These are phyloP conservation scores for Meloidogyne hapla DNA, from an alignment of 1,140 invertebrate species.

Conservation along the genomic window DNA sequence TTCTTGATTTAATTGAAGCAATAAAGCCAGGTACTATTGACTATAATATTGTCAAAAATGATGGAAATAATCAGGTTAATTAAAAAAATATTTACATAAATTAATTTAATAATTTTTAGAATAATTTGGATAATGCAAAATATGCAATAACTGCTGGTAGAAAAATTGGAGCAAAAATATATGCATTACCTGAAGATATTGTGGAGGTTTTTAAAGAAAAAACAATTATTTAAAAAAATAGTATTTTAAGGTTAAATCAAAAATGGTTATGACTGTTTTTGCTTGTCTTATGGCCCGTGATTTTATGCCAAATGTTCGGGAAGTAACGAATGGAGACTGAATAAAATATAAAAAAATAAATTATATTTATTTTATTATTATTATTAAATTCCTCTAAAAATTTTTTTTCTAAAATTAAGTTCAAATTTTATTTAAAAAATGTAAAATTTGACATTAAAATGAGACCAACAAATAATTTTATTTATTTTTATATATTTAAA, in stretches of 20 bases:
- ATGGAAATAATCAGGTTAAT: slow-evolving; percentile 78
- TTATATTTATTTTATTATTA: slow-evolving; percentile 10
- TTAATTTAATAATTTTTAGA: slow-evolving; percentile 66
- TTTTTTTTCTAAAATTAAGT: too few relatives aligned
- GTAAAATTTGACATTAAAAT: not conserved
- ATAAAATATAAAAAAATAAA: not conserved
- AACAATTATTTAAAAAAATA: slow-evolving; percentile 12
- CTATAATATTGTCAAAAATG: slow-evolving; percentile 81
- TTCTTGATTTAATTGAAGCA: slow-evolving; percentile 91
- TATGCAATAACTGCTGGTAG: slow-evolving; percentile 96
- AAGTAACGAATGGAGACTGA: slow-evolving; percentile 31
- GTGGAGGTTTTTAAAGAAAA: slow-evolving; percentile 72
- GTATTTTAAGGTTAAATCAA: slow-evolving; percentile 77
- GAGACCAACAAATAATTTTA: not conserved
- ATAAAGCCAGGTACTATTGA: slow-evolving; percentile 94
- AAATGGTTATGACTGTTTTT: slow-evolving; percentile 99
- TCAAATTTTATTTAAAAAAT: too few relatives aligned
- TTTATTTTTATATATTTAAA: not conserved
- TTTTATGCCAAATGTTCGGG: slow-evolving; percentile 75
- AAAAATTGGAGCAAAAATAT: slow-evolving; percentile 92
- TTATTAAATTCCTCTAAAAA: not conserved
- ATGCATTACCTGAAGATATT: slow-evolving; percentile 98
- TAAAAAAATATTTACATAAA: slow-evolving; percentile 17
- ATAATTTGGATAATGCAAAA: slow-evolving; percentile 90
- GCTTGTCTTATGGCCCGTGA: slow-evolving; percentile 96